These are phyloP conservation scores for Euthynnus affinis DNA, from an alignment of 2,797 vertebrate species.

Conservation along the genomic window DNA sequence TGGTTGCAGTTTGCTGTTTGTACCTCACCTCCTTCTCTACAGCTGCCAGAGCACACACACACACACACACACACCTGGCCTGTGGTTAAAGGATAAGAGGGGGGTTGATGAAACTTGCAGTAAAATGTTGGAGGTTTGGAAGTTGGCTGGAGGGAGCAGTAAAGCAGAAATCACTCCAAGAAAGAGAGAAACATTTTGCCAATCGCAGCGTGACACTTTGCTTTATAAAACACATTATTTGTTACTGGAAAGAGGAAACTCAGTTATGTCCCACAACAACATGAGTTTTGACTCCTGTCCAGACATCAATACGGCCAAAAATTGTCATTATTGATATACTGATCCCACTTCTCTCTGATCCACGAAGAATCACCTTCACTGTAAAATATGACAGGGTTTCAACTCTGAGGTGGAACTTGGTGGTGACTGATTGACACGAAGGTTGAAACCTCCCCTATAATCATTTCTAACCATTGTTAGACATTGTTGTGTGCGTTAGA, in stretches of 20 bases:
- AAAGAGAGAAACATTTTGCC: background rate
- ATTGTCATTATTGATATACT: slow-evolving; percentile 8
- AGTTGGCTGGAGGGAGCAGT: slow-evolving; percentile 16
- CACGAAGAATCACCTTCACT: background rate
- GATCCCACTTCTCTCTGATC: background rate
- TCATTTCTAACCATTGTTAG: background rate
- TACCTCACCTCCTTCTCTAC: slow-evolving; percentile 28
- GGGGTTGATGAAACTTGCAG: slow-evolving; percentile 35
- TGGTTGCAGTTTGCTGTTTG: slow-evolving; percentile 43
- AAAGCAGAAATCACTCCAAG: slow-evolving; percentile 6
- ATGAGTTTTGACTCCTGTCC: slow-evolving; percentile 14
- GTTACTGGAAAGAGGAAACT: slow-evolving; percentile 2
- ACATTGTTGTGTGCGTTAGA: too few species aligned
- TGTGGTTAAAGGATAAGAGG: slow-evolving; percentile 42
- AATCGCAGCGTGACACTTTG: slow-evolving; percentile 1
- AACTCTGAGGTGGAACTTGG: background rate
- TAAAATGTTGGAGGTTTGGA: slow-evolving; percentile 37
- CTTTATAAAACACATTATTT: slow-evolving; percentile 4
- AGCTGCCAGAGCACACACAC: slow-evolving; percentile 27
- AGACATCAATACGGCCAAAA: background rate
- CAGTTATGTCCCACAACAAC: background rate
- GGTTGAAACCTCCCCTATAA: background rate
- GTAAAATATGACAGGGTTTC: slow-evolving; percentile 1
- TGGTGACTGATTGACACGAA: background rate
- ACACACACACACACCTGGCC: slow-evolving; percentile 41